These are phyloP conservation scores for Oenanthe melanoleuca DNA, from an alignment of 2,113 vertebrate genomes.

Conservation along the genomic window DNA sequence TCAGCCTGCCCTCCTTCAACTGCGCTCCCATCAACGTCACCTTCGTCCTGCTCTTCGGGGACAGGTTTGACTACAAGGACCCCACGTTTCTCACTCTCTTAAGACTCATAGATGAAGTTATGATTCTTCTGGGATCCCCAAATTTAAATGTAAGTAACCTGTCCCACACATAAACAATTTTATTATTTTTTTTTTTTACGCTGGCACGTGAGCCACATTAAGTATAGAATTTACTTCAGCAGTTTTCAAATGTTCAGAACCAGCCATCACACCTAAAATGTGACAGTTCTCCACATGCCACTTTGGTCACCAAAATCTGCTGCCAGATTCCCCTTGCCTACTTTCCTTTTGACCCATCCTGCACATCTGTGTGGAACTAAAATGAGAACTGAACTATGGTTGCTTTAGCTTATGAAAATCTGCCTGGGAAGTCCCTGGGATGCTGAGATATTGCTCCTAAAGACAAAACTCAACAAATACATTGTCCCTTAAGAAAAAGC, in stretches of 20 bases:
- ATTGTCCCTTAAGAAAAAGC: neutral
- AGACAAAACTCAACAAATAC: neutral
- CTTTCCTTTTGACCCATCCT: neutral
- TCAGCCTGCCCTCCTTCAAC: conserved; percentile 67
- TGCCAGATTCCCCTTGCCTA: neutral
- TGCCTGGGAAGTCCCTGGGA: neutral
- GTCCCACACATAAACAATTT: too few relatives aligned
- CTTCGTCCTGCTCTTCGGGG: conserved; percentile 75
- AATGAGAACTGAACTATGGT: neutral
- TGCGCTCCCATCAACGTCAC: conserved; percentile 78
- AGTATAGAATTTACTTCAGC: neutral
- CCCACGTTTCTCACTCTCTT: conserved; percentile 71
- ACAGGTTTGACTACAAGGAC: conserved; percentile 75
- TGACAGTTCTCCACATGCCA: fast-evolving
- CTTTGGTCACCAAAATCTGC: neutral
- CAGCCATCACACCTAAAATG: neutral
- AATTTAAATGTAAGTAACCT: conserved; percentile 68
- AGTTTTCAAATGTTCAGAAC: neutral
- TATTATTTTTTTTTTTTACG: neutral
- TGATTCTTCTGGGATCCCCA: conserved; percentile 76
- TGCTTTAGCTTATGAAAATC: neutral
- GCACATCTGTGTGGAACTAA: neutral
- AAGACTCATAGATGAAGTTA: conserved; percentile 76
- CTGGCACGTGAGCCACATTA: neutral
- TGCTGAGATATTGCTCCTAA: neutral